phyloP scores from a whole-genome alignment of 1,140 invertebrate genomes.

The Anastrepha obliqua region DNA sequence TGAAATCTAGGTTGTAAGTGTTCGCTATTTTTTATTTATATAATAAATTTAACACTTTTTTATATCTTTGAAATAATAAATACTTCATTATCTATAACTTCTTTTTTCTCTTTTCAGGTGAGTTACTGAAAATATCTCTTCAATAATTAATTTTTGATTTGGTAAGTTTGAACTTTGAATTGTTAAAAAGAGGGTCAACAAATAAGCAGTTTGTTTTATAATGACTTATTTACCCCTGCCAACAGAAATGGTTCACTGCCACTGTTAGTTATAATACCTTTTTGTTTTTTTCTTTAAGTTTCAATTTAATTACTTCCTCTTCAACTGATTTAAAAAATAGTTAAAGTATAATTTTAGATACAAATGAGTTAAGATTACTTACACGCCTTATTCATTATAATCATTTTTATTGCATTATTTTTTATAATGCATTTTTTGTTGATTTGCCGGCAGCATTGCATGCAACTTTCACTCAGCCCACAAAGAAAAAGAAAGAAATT shows the following conservation, averaged over 20 bases:
- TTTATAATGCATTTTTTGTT: conserved; percentile 7
- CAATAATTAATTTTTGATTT: too few relatives aligned
- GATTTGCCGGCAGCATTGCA: conserved; percentile 17
- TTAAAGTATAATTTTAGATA: not conserved
- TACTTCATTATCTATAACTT: too few relatives aligned
- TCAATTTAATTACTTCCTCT: conserved; percentile 15
- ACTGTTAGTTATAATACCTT: not conserved
- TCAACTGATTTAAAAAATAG: not conserved
- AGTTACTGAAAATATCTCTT: not conserved
- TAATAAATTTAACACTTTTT: too few relatives aligned
- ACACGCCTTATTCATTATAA: not conserved
- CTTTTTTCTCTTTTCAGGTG: conserved; percentile 25
- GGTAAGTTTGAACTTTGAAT: too few relatives aligned
- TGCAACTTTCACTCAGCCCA: conserved; percentile 11
- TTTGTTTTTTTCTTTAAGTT: not conserved
- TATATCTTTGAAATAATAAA: too few relatives aligned
- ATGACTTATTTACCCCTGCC: too few relatives aligned
- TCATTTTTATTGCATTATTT: conserved; percentile 9
- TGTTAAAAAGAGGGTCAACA: too few relatives aligned
- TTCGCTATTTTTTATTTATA: too few relatives aligned
- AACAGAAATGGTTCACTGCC: too few relatives aligned
- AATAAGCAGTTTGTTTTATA: too few relatives aligned
- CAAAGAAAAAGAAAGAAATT: not conserved
- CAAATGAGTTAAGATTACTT: not conserved
- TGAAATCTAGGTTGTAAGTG: too few relatives aligned